Evolutionary conservation across 2,113 vertebrate genomes (phyloP).

Genomic region (Melanostigma gelatinosum): DNA sequence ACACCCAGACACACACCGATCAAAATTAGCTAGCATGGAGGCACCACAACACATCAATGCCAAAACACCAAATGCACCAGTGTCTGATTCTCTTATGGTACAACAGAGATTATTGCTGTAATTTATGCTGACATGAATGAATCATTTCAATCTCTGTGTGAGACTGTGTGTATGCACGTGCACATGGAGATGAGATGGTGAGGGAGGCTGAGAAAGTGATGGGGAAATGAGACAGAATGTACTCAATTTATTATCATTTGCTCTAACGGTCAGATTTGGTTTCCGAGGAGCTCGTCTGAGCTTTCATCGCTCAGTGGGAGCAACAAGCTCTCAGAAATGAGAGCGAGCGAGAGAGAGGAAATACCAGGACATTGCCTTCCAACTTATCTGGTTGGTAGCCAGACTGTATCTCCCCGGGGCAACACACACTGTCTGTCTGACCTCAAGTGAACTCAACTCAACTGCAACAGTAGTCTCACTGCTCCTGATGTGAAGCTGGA

Average conservation of each 20-base stretch:
- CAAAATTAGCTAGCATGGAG: constrained; percentile 32
- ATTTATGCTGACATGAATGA: constrained; percentile 63
- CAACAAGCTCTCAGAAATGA: constrained; percentile 34
- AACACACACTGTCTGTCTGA: constrained; percentile 62
- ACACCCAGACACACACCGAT: constrained; percentile 25
- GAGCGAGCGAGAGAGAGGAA: constrained; percentile 3
- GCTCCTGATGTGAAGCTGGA: constrained; percentile 57
- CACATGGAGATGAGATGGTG: constrained; percentile 20
- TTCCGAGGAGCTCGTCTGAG: constrained; percentile 37
- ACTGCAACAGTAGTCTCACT: constrained; percentile 41
- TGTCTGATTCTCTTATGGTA: constrained; percentile 33
- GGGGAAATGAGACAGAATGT: constrained; percentile 31
- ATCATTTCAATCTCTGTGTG: constrained; percentile 34
- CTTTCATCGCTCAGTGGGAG: constrained; percentile 33
- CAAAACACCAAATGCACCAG: constrained; percentile 25
- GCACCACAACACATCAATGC: constrained; percentile 17
- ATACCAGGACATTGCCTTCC: constrained; percentile 46
- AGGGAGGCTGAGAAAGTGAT: constrained; percentile 25
- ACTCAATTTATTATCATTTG: constrained; percentile 44
- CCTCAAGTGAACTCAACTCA: constrained; percentile 65
- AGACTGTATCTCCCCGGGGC: constrained; percentile 54
- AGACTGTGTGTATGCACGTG: background rate
- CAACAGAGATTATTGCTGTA: constrained; percentile 36
- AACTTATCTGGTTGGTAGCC: constrained; percentile 62
- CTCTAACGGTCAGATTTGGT: constrained; percentile 42